Evolutionary conservation across 2,888 invertebrate genomes (phyloP).

Genomic region (Dryadula phaetusa): DNA sequence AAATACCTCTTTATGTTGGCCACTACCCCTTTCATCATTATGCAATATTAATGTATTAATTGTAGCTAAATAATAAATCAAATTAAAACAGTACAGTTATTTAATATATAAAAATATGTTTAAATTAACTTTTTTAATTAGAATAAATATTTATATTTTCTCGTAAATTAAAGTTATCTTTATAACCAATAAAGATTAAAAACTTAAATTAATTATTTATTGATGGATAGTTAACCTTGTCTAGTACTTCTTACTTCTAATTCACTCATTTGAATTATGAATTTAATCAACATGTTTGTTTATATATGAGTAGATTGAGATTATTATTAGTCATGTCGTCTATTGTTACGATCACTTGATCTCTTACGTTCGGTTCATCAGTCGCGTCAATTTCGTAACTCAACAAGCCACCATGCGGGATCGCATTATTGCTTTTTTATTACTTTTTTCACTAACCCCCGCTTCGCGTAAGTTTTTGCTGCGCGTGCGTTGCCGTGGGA

Average conservation of each 20-base stretch:
- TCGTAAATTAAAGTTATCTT: too few species aligned
- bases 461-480: slow-evolving; percentile 75
- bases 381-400: slow-evolving; percentile 76
- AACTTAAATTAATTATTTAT: neutral
- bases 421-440: slow-evolving; percentile 84
- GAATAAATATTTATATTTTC: too few species aligned
- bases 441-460: slow-evolving; percentile 76
- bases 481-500: slow-evolving; percentile 75
- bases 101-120: too few species aligned
- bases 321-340: slow-evolving; percentile 35
- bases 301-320: slow-evolving; percentile 14
- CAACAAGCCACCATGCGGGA: slow-evolving; percentile 83
- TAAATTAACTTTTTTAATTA: too few species aligned
- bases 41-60: slow-evolving; percentile 74
- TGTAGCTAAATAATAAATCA: slow-evolving; percentile 53
- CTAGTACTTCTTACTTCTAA: neutral
- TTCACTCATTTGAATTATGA: neutral
- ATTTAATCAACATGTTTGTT: slow-evolving; percentile 2
- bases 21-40: slow-evolving; percentile 73
- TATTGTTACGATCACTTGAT: slow-evolving; percentile 47
- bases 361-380: slow-evolving; percentile 67
- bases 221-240: neutral
- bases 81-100: neutral
- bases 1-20: slow-evolving; percentile 73
- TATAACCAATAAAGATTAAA: too few species aligned